Evolutionary conservation across 2,113 vertebrate species (phyloP).

Genomic region (Elgaria multicarinata): DNA sequence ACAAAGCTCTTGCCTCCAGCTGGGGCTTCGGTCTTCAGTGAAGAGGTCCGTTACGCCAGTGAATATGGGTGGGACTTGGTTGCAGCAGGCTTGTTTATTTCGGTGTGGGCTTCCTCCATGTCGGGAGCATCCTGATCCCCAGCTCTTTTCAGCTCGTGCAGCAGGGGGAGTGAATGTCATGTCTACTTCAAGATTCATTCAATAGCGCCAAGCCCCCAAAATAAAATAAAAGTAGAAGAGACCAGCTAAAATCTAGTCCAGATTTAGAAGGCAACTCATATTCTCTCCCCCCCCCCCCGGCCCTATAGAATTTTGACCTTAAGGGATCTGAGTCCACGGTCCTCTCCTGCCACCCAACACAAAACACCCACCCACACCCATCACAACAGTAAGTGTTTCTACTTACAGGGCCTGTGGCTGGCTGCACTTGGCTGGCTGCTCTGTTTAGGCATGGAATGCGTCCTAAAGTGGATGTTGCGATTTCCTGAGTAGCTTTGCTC

Average conservation of each 20-base stretch:
- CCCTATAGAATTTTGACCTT: background rate
- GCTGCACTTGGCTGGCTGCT: background rate
- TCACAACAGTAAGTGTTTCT: constrained; percentile 11
- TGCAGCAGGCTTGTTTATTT: background rate
- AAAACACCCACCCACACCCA: background rate
- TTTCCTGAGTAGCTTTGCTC: constrained; percentile 30
- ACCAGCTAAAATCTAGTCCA: background rate
- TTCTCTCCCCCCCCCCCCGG: background rate
- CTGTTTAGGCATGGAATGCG: background rate
- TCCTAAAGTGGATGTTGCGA: background rate
- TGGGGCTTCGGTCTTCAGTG: background rate
- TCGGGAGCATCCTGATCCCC: background rate
- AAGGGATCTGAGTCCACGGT: background rate
- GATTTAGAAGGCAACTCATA: background rate
- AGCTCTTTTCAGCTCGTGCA: background rate
- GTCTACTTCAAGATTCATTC: background rate
- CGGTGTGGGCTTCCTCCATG: background rate
- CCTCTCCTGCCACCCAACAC: background rate
- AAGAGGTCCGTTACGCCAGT: background rate
- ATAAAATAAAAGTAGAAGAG: background rate
- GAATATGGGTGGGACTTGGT: background rate
- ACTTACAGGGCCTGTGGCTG: constrained; percentile 40
- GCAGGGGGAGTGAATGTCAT: background rate
- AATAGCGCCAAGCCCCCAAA: background rate
- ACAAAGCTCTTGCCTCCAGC: background rate